These are phyloP conservation scores for Motacilla alba DNA, from an alignment of 2,113 vertebrate genomes.

Conservation along the genomic window DNA sequence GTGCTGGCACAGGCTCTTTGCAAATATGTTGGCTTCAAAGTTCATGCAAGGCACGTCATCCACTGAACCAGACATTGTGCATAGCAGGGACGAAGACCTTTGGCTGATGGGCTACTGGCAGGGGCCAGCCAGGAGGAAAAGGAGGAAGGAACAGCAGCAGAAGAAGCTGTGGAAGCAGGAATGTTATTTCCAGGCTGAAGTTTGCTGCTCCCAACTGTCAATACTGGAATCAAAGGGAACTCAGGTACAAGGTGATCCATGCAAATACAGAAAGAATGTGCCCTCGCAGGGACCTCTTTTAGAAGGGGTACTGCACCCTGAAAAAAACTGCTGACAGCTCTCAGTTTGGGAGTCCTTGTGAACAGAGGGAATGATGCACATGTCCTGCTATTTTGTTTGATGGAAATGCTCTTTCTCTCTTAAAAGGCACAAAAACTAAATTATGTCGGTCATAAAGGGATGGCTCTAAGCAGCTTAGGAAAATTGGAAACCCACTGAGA, in stretches of 20 bases:
- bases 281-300: not conserved
- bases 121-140: not conserved
- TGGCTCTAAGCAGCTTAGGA: not conserved
- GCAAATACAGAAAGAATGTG: not conserved
- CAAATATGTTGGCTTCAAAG: slow-evolving; percentile 83
- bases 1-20: slow-evolving; percentile 82
- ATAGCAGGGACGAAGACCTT: not conserved
- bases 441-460: not conserved
- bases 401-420: not conserved
- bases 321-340: not conserved
- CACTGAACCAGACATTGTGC: slow-evolving; percentile 71
- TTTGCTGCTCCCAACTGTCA: not conserved
- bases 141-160: not conserved
- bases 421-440: not conserved
- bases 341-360: not conserved
- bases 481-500: not conserved
- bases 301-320: not conserved
- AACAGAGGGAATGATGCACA: not conserved
- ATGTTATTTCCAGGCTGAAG: not conserved
- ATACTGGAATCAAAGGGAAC: not conserved
- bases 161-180: slow-evolving; percentile 5
- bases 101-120: not conserved
- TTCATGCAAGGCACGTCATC: slow-evolving; percentile 71
- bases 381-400: not conserved
- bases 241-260: not conserved